phyloP scores from a whole-genome alignment of 2,888 invertebrate species.

The Athetis lepigone region DNA sequence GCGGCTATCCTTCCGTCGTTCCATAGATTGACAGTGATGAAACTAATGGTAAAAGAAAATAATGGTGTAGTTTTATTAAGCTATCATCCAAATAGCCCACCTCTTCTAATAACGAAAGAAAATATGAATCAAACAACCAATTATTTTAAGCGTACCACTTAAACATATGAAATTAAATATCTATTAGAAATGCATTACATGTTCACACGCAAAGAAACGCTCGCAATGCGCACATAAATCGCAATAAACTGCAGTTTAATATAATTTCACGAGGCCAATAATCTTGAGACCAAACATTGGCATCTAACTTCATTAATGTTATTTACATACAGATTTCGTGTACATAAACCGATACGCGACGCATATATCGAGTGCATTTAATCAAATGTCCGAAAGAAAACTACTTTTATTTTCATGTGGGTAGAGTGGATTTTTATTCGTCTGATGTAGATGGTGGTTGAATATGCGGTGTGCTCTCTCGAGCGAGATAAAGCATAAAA shows the following conservation, averaged over 20 bases:
- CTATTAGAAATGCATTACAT: constrained; percentile 57
- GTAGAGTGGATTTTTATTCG: constrained; percentile 73
- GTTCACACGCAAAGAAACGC: constrained; percentile 43
- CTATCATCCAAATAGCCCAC: background rate
- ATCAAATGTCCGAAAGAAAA: constrained; percentile 62
- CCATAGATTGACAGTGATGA: too few species aligned
- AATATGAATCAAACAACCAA: constrained; percentile 19
- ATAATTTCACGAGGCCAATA: constrained; percentile 58
- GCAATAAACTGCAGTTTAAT: constrained; percentile 42
- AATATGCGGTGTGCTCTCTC: constrained; percentile 75
- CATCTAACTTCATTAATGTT: constrained; percentile 48
- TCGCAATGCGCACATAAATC: constrained; percentile 48
- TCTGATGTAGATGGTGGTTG: constrained; percentile 50
- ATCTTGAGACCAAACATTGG: constrained; percentile 46
- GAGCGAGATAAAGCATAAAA: constrained; percentile 85
- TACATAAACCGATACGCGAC: constrained; percentile 51
- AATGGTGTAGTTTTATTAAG: constrained; percentile 7
- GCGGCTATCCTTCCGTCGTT: too few species aligned
- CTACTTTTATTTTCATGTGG: constrained; percentile 82
- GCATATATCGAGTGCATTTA: constrained; percentile 46
- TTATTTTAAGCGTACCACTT: constrained; percentile 16
- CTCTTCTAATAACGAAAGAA: constrained; percentile 1
- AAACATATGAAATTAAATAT: constrained; percentile 56
- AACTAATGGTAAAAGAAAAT: constrained; percentile 30
- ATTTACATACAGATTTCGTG: constrained; percentile 63